These are phyloP conservation scores for Mola mola DNA, from an alignment of 2,113 vertebrate genomes.

Conservation along the genomic window DNA sequence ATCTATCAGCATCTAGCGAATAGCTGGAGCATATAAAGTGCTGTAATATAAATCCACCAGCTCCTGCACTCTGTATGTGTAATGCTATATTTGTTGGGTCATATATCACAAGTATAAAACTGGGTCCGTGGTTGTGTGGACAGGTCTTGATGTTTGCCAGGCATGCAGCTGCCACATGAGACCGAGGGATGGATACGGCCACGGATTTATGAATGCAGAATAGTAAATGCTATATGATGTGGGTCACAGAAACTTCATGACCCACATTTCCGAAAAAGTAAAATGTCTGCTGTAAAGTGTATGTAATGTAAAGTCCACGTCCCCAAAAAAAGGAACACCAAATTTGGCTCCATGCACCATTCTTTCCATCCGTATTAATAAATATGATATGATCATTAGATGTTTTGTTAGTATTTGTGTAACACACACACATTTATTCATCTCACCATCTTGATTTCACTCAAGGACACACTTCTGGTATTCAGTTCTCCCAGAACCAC, in stretches of 20 bases:
- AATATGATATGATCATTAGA: too few species aligned
- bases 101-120: constrained; percentile 27
- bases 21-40: too few species aligned
- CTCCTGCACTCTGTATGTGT: not conserved
- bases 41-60: too few species aligned
- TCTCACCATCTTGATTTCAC: too few species aligned
- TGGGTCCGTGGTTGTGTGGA: constrained; percentile 29
- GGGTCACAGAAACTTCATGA: not conserved
- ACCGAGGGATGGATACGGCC: constrained; percentile 11
- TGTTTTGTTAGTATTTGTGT: too few species aligned
- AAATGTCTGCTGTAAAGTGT: not conserved
- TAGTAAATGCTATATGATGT: not conserved
- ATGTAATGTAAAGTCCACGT: not conserved
- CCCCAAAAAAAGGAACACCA: too few species aligned
- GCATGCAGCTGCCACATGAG: constrained; percentile 10
- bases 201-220: not conserved
- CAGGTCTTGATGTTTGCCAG: constrained; percentile 9
- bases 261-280: not conserved
- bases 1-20: not conserved
- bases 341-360: too few species aligned
- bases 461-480: too few species aligned
- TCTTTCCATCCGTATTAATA: too few species aligned
- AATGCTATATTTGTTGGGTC: not conserved
- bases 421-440: too few species aligned
- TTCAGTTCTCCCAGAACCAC: too few species aligned